Percentiles rank a stretch among this genome's conserved stretches.
These are phyloP conservation scores for Tenodera sinensis DNA, from an alignment of 2,888 invertebrate species.

Conservation along the genomic window DNA sequence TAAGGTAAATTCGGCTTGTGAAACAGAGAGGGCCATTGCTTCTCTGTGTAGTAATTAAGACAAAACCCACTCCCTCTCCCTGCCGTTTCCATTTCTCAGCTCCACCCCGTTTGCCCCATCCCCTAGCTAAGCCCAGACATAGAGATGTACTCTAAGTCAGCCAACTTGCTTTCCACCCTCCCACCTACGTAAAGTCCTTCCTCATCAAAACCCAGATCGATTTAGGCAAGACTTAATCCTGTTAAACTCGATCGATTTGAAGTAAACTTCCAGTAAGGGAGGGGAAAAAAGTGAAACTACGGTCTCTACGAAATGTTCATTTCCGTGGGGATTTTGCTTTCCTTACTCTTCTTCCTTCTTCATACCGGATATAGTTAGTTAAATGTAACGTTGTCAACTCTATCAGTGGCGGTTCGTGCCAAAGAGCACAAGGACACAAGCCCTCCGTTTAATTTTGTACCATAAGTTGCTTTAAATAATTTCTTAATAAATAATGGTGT, in stretches of 20 bases:
- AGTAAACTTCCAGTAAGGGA: background rate
- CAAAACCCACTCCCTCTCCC: background rate
- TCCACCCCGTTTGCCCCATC: background rate
- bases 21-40: background rate
- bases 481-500: too few relatives aligned
- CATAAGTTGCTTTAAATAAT: too few relatives aligned
- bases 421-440: too few relatives aligned
- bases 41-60: background rate
- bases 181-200: background rate
- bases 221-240: background rate
- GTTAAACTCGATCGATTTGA: background rate
- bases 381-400: background rate
- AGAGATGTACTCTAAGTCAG: background rate
- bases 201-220: background rate
- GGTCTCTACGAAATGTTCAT: background rate
- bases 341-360: background rate
- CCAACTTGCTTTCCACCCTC: background rate
- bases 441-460: too few relatives aligned
- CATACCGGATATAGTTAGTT: background rate
- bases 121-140: background rate
- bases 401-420: too few relatives aligned
- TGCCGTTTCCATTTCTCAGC: background rate
- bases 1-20: background rate
- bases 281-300: background rate
- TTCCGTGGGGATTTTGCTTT: background rate